phyloP scores from a whole-genome alignment of 2,797 vertebrate species.

The Dermochelys coriacea region DNA sequence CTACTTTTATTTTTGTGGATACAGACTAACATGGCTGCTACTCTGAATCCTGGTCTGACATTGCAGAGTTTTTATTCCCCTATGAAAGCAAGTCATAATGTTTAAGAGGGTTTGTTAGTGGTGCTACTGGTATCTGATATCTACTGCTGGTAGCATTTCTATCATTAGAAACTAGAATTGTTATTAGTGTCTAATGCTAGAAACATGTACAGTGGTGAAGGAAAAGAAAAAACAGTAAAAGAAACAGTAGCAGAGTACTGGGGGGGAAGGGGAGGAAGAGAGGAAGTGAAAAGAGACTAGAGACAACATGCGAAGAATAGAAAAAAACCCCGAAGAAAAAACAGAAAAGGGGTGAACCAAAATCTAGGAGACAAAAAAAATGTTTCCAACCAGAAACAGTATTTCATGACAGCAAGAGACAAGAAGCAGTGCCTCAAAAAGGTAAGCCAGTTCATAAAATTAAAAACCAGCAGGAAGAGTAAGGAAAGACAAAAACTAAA shows the following conservation, averaged over 20 bases:
- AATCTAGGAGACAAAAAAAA: background rate
- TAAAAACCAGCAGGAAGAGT: background rate
- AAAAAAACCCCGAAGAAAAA: background rate
- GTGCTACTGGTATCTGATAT: background rate
- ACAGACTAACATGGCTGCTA: no score
- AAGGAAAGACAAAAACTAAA: background rate
- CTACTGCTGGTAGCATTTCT: background rate
- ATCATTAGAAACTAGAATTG: background rate
- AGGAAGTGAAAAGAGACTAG: background rate
- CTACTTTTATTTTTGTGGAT: no score
- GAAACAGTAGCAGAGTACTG: background rate
- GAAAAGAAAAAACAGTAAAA: background rate
- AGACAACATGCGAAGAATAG: background rate
- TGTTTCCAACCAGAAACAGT: fast-evolving
- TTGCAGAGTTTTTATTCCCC: background rate
- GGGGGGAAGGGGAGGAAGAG: background rate
- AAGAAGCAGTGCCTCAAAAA: background rate
- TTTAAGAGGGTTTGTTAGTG: background rate
- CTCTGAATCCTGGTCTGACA: background rate
- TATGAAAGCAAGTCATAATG: slow-evolving; percentile 13
- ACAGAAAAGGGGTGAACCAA: background rate
- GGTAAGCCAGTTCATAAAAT: background rate
- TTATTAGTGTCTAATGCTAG: background rate
- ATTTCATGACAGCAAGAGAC: background rate
- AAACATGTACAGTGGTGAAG: background rate